Base-by-base conservation (phyloP, 2,113 vertebrate species). In the Caretta caretta region DNA sequence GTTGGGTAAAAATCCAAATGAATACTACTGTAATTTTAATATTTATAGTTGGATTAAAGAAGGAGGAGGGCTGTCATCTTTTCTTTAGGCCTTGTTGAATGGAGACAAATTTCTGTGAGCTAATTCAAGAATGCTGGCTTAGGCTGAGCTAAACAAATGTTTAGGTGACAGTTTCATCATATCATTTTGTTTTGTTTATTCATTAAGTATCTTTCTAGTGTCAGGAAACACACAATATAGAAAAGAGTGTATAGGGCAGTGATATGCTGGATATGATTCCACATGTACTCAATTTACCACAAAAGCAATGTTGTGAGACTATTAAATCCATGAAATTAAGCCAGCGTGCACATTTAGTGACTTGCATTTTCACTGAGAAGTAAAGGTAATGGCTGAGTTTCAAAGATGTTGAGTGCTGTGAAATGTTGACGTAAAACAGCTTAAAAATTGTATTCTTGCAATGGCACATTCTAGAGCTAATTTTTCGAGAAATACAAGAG, bases 11-110 rank as follows among this genome's bases (percentile, higher is more conserved):
- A 96, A 95, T 89, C 76, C 38, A 86, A 92, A 89, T 95, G 84
- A 65, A 96, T 96, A 79, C 84, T 84, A 78, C 65, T 38, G 84
- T 38, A 49, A 24, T 94, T 98, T 97, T 92, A 95, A 95, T 97
- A 90, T 93, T 95, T 96, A 95, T 86, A 93, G 87, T 75, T 91
- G 79, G 87, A 69, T 62, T 93, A 84, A 25, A 31, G 79, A 80
- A 85, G 65, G 65, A 91, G 69, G 87, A 31, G 20, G 65, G 17
- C 27, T 94, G 51, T 80, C 51, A 54, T 80, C 14, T 72, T 82
- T 51, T 72, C 8, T 84, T 53, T 25, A 86, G 95, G 84, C 90
- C 95, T 97, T 50, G 0, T 92, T 25, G 49, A 16, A 0, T 22
- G 84, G 56, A 80, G 80, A 90, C 9, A 6, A 10, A 48, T 90